A percentile compares a stretch with the other conserved stretches of the same genome.
Conservation (phyloP, 2,888 invertebrate species). For the Sesia apiformis region DNA sequence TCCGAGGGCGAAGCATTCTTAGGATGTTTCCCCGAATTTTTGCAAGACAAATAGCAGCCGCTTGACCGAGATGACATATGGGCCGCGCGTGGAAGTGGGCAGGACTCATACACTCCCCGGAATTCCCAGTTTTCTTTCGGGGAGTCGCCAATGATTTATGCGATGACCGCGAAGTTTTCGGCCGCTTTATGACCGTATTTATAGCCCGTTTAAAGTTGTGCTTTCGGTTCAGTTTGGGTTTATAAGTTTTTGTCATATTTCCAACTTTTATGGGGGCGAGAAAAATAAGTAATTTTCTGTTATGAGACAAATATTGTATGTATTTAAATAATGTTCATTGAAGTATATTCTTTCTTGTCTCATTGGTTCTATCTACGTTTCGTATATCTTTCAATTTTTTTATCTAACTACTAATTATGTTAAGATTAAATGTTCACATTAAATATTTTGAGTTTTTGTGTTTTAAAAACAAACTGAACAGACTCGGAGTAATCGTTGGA, state of each 20-base stretch:
- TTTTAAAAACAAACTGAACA: too few species aligned
- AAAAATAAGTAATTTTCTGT: too few species aligned
- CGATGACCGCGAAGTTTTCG: constrained; percentile 18
- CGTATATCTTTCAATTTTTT: too few species aligned
- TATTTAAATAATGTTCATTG: too few species aligned
- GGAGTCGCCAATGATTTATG: constrained; percentile 33
- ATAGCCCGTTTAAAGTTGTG: constrained; percentile 46
- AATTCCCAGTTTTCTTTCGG: constrained; percentile 34
- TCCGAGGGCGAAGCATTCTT: constrained; percentile 43
- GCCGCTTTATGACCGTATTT: constrained; percentile 50
- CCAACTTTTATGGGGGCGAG: too few species aligned
- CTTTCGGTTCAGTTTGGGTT: constrained; percentile 19
- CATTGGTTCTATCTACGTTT: too few species aligned
- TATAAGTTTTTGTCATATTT: not conserved
- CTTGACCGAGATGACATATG: constrained; percentile 68
- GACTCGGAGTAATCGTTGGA: too few species aligned
- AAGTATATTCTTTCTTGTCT: too few species aligned
- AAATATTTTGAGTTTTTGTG: too few species aligned
- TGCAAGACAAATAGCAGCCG: constrained; percentile 63
- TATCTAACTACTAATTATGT: too few species aligned
- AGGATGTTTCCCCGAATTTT: constrained; percentile 58
- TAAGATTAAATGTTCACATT: too few species aligned
- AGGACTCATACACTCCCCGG: constrained; percentile 46
- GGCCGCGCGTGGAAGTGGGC: constrained; percentile 28
- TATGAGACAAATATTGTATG: too few species aligned